Percentiles rank a stretch among this genome's conserved stretches.
phyloP scores from a whole-genome alignment of 2,797 vertebrate species.

The Muscicapa comitata region DNA sequence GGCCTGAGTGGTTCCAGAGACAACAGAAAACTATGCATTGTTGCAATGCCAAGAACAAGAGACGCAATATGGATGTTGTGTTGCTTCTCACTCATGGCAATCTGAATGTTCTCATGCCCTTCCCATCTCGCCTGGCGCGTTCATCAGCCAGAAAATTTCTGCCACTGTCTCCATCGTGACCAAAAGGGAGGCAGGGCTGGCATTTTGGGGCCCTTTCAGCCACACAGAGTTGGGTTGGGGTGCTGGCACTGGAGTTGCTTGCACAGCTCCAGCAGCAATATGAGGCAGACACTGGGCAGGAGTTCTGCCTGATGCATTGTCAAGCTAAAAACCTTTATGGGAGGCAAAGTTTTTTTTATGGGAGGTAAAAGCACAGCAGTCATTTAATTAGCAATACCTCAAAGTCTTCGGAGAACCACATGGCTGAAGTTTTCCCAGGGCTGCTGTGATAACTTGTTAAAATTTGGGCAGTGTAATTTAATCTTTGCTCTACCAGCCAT shows the following conservation, averaged over 20 bases:
- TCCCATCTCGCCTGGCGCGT: neutral
- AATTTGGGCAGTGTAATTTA: neutral
- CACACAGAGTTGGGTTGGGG: neutral
- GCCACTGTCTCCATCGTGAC: neutral
- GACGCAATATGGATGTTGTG: constrained; percentile 60
- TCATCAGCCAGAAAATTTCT: neutral
- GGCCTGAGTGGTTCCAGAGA: constrained; percentile 79
- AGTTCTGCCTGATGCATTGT: neutral
- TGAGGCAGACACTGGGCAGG: neutral
- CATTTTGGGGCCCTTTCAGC: neutral
- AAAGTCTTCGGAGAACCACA: neutral
- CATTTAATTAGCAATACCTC: constrained; percentile 22
- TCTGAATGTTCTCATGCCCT: constrained; percentile 28
- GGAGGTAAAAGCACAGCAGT: constrained; percentile 5
- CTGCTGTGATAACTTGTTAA: constrained; percentile 1
- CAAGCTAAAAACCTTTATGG: neutral
- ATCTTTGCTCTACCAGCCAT: neutral
- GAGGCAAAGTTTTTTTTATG: neutral
- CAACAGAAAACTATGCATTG: constrained; percentile 73
- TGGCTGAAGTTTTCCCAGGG: neutral
- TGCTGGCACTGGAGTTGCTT: neutral
- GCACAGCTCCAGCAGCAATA: neutral
- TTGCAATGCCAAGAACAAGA: constrained; percentile 77
- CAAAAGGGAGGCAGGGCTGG: neutral
- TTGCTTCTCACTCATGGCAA: constrained; percentile 65